phyloP scores from a whole-genome alignment of 2,888 invertebrate species.

The Drosophila monieri region DNA sequence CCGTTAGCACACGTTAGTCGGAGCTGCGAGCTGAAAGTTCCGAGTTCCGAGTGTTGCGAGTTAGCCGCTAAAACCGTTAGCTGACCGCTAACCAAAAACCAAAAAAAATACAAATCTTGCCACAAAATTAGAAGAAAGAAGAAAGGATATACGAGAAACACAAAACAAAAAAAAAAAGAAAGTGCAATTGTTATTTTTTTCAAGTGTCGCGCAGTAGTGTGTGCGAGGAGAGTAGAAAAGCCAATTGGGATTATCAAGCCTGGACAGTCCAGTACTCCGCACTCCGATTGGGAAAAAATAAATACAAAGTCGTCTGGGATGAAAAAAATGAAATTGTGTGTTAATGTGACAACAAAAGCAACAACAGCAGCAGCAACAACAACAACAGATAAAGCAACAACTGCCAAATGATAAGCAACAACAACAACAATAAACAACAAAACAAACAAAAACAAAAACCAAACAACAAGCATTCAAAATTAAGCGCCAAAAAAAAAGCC shows the following conservation, averaged over 20 bases:
- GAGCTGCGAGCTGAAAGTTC: constrained; percentile 21
- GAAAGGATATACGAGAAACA: background rate
- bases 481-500: background rate
- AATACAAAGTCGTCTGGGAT: background rate
- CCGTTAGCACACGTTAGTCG: constrained; percentile 75
- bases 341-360: constrained; percentile 31
- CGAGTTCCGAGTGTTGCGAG: constrained; percentile 12
- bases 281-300: constrained; percentile 33
- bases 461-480: constrained; percentile 8
- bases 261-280: background rate
- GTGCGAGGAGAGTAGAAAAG: constrained; percentile 10
- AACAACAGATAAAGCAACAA: constrained; percentile 23
- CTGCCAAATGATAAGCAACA: constrained; percentile 23
- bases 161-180: constrained; percentile 20
- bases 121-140: constrained; percentile 4
- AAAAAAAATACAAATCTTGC: background rate
- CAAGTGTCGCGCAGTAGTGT: constrained; percentile 38
- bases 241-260: constrained; percentile 18
- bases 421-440: constrained; percentile 6
- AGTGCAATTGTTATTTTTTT: constrained; percentile 43
- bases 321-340: constrained; percentile 34
- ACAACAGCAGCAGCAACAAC: constrained; percentile 40
- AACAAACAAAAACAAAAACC: background rate
- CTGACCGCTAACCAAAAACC: constrained; percentile 21
- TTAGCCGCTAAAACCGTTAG: constrained; percentile 11